These are phyloP conservation scores for Meriones unguiculatus DNA, from an alignment of 2,113 vertebrate genomes.

Conservation along the genomic window DNA sequence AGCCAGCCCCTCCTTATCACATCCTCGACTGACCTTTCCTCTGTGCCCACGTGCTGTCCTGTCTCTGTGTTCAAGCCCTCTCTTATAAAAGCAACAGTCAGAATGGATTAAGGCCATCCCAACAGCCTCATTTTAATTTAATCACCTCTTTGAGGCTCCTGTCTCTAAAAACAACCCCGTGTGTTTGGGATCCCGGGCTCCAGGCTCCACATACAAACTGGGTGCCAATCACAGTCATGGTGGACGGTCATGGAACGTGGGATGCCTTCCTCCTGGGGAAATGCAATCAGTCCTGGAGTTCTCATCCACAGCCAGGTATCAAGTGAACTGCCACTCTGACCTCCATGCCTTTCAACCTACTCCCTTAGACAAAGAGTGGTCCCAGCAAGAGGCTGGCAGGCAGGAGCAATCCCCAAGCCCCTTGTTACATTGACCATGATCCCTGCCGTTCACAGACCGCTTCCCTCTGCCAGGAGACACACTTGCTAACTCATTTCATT, in stretches of 20 bases:
- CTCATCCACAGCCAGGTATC: rapidly evolving
- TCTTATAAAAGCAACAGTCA: not conserved
- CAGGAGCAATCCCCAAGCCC: not conserved
- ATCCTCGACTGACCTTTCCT: not conserved
- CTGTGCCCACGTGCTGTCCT: rapidly evolving
- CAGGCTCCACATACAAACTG: not conserved
- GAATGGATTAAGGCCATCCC: not conserved
- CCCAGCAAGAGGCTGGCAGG: not conserved
- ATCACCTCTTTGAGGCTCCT: not conserved
- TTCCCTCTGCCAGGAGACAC: not conserved
- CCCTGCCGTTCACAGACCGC: not conserved
- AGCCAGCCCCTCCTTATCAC: not conserved
- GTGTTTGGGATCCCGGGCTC: not conserved
- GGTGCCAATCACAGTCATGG: not conserved
- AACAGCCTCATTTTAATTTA: not conserved
- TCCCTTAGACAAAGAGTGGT: not conserved
- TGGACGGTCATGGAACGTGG: not conserved
- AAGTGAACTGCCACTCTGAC: not conserved
- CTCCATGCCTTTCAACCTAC: not conserved
- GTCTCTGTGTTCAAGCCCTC: not conserved
- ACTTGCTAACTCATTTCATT: not conserved
- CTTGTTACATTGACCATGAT: not conserved
- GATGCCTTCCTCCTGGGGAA: not conserved
- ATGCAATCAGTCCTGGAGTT: not conserved
- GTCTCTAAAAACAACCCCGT: not conserved